Percentiles rank a stretch among this genome's conserved stretches.
Conservation (phyloP, 2,888 invertebrate genomes). For the Lycophotia porphyrea region DNA sequence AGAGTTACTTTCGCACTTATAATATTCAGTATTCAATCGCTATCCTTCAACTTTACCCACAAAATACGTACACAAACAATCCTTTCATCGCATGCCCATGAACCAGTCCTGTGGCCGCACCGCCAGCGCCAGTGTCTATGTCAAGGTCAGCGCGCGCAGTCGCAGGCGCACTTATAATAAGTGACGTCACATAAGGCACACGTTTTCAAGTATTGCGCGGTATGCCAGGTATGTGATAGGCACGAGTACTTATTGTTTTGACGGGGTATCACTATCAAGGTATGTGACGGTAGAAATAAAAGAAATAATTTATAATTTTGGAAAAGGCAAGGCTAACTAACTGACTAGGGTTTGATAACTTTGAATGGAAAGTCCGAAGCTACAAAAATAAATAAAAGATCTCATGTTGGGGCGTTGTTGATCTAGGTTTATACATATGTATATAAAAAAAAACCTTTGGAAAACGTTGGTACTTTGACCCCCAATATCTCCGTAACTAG, state of each 20-base stretch:
- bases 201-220: conserved; percentile 36
- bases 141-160: conserved; percentile 60
- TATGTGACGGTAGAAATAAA: neutral
- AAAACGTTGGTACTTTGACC: too few species aligned
- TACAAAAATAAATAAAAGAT: neutral
- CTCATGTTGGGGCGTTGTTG: too few species aligned
- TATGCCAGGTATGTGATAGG: conserved; percentile 19
- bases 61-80: conserved; percentile 5
- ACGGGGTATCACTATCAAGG: neutral
- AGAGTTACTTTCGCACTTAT: neutral
- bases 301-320: neutral
- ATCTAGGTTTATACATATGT: too few species aligned
- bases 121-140: conserved; percentile 63
- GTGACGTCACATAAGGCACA: conserved; percentile 37
- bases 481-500: too few species aligned
- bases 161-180: conserved; percentile 18
- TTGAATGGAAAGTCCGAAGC: neutral
- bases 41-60: conserved; percentile 10
- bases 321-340: too few species aligned
- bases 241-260: conserved; percentile 3
- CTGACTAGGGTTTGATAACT: too few species aligned
- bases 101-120: conserved; percentile 35
- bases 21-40: neutral
- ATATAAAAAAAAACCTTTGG: too few species aligned
- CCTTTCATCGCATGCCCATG: conserved; percentile 49